A percentile compares a stretch with the other conserved stretches of the same genome.
Evolutionary conservation across 2,797 vertebrate genomes (phyloP).

Genomic region (Tapirus indicus): DNA sequence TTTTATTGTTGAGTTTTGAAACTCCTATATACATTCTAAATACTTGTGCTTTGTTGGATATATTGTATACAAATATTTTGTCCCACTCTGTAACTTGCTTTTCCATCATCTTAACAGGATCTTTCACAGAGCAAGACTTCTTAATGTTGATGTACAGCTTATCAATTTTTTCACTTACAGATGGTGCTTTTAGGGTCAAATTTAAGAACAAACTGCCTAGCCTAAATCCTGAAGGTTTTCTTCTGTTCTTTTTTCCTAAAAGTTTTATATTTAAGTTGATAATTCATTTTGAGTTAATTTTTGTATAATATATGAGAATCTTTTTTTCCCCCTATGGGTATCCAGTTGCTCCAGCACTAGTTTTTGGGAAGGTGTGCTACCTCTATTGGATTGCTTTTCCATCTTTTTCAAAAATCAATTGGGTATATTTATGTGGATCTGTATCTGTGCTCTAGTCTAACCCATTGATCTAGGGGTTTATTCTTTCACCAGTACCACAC

Average conservation of each 20-base stretch:
- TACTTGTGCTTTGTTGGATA: not conserved
- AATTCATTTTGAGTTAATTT: not conserved
- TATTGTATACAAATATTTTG: not conserved
- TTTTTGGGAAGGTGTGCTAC: not conserved
- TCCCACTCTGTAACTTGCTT: not conserved
- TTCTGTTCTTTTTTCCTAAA: not conserved
- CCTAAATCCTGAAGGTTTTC: not conserved
- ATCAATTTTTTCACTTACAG: not conserved
- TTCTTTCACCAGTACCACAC: not conserved
- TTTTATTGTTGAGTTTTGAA: not conserved
- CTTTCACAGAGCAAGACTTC: not conserved
- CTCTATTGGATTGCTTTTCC: not conserved
- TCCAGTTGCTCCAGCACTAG: not conserved
- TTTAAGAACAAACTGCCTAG: not conserved
- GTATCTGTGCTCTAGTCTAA: not conserved
- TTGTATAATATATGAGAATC: not conserved
- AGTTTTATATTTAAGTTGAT: not conserved
- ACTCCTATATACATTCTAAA: not conserved
- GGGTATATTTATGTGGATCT: not conserved
- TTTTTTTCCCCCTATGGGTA: not conserved
- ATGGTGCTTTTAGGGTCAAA: not conserved
- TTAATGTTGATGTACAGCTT: not conserved
- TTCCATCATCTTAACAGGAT: not conserved
- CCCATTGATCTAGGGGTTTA: not conserved
- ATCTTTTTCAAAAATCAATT: not conserved